phyloP scores from a whole-genome alignment of 2,113 vertebrate genomes.

The Cariama cristata region DNA sequence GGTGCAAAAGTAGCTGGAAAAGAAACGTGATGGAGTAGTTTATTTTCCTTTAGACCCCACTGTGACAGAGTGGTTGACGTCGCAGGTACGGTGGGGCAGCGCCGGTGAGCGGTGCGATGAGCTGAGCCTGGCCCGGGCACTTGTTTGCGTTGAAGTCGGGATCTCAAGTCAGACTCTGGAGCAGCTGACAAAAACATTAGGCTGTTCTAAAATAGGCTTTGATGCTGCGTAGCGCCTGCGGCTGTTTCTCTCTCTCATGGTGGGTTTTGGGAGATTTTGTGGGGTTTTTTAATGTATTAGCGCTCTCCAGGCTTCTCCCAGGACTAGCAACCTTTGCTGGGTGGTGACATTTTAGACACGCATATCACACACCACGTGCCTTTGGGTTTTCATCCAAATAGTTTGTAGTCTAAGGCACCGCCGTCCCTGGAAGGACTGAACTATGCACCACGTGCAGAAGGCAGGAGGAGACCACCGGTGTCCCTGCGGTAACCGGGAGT shows the following conservation, averaged over 20 bases:
- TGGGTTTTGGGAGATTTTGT: neutral
- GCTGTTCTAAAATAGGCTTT: neutral
- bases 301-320: neutral
- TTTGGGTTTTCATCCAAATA: neutral
- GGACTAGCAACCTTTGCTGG: neutral
- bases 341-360: neutral
- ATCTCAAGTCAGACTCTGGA: neutral
- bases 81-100: rapidly evolving
- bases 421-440: neutral
- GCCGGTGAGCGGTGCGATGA: rapidly evolving
- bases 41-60: neutral
- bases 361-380: neutral
- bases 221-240: neutral
- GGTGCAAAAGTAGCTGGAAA: neutral
- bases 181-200: neutral
- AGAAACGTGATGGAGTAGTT: rapidly evolving
- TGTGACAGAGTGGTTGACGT: rapidly evolving
- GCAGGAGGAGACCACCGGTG: neutral
- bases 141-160: neutral
- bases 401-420: neutral
- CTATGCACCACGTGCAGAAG: neutral
- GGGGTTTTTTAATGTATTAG: neutral
- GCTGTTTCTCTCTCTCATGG: neutral
- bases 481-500: neutral
- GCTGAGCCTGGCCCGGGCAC: rapidly evolving